phyloP scores from a whole-genome alignment of 2,113 vertebrate species.

The Zosterops japonicus region DNA sequence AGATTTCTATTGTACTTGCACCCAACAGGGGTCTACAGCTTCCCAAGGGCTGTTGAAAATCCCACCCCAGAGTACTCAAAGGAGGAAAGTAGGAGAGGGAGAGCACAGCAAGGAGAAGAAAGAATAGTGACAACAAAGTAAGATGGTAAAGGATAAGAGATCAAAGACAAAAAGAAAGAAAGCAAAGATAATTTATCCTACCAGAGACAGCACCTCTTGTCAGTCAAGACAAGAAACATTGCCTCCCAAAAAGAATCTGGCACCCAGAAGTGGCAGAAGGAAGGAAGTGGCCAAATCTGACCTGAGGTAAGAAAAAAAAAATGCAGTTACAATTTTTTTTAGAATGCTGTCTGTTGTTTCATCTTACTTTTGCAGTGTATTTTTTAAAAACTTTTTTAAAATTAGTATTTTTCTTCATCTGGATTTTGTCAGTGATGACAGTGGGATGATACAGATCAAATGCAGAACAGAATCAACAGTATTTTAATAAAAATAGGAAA shows the following conservation, averaged over 20 bases:
- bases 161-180: constrained; percentile 20
- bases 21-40: neutral
- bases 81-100: neutral
- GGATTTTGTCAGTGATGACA: neutral
- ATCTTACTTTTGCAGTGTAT: neutral
- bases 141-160: neutral
- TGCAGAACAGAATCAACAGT: neutral
- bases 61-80: neutral
- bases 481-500: neutral
- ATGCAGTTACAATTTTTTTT: neutral
- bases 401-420: neutral
- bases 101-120: neutral
- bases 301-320: constrained; percentile 39
- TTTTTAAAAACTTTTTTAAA: neutral
- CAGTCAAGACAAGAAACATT: constrained; percentile 68
- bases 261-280: constrained; percentile 52
- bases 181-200: constrained; percentile 47
- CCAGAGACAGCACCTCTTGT: constrained; percentile 69
- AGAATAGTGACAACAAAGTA: neutral
- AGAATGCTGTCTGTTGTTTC: neutral
- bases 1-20: neutral
- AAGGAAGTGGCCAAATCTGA: constrained; percentile 53
- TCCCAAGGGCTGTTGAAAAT: neutral
- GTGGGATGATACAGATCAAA: neutral
- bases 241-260: constrained; percentile 63